Evolutionary conservation across 2,113 vertebrate genomes (phyloP).

Genomic region (Ceuthmochares aereus): DNA sequence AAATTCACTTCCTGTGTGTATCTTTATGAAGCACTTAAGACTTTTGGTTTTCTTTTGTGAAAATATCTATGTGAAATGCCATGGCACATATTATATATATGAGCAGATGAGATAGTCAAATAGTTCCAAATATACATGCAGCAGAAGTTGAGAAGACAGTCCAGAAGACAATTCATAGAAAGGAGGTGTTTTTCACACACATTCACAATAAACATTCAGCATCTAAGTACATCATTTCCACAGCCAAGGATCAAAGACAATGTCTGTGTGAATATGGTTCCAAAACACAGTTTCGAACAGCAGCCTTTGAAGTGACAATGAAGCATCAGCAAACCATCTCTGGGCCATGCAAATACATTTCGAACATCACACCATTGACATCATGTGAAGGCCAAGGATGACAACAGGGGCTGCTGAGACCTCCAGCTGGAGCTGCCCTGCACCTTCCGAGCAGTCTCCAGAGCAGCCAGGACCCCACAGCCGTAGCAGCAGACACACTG

Average conservation of each 20-base stretch:
- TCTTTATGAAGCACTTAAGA: not conserved
- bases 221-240: not conserved
- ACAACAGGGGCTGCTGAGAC: not conserved
- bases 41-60: not conserved
- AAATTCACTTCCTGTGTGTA: not conserved
- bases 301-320: accelerated
- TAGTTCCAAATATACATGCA: not conserved
- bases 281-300: not conserved
- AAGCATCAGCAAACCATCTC: not conserved
- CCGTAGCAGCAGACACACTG: not conserved
- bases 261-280: not conserved
- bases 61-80: not conserved
- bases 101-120: not conserved
- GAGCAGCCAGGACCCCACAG: not conserved
- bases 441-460: not conserved
- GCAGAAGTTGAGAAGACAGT: not conserved
- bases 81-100: not conserved
- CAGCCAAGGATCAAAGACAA: not conserved
- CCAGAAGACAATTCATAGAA: not conserved
- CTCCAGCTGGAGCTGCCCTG: not conserved
- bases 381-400: accelerated
- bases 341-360: not conserved
- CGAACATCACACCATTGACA: not conserved
- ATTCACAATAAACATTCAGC: not conserved
- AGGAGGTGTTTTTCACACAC: not conserved